A percentile compares a stretch with the other conserved stretches of the same genome.
Evolutionary conservation across 2,888 invertebrate species (phyloP).

Genomic region (Cylindroiulus punctatus): DNA sequence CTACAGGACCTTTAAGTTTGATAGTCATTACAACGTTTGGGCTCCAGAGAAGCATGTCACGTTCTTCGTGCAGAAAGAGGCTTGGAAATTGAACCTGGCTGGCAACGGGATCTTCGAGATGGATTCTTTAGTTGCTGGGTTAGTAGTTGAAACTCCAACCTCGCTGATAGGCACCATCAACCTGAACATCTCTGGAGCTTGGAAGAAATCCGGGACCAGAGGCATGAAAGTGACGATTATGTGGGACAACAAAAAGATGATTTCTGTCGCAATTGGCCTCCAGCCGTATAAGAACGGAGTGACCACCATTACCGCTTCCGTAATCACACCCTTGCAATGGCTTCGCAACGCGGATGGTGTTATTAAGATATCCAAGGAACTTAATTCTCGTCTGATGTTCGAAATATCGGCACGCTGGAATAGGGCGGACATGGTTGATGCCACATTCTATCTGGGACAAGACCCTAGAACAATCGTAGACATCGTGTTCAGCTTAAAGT

Average conservation of each 20-base stretch:
- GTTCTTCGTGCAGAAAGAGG: conserved; percentile 51
- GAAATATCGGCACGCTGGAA: conserved; percentile 49
- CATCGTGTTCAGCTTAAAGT: not conserved
- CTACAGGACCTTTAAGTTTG: conserved; percentile 37
- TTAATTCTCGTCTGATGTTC: not conserved
- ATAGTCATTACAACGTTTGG: conserved; percentile 55
- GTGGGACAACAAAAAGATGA: conserved; percentile 36
- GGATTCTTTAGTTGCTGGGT: conserved; percentile 21
- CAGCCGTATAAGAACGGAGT: not conserved
- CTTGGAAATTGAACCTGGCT: conserved; percentile 47
- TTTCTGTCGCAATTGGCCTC: conserved; percentile 13
- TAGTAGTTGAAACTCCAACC: conserved; percentile 38
- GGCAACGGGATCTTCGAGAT: conserved; percentile 49
- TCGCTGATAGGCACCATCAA: conserved; percentile 1
- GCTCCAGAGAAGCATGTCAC: not conserved
- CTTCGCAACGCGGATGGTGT: conserved; percentile 47
- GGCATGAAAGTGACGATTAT: conserved; percentile 6
- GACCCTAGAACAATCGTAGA: conserved; percentile 19
- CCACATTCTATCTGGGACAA: not conserved
- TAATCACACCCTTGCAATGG: conserved; percentile 46
- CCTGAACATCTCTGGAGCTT: conserved; percentile 40
- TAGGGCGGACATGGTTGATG: conserved; percentile 31
- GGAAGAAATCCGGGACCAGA: conserved; percentile 15
- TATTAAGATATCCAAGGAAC: conserved; percentile 39
- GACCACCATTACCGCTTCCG: conserved; percentile 2